Base-by-base conservation (phyloP, 2,888 invertebrate genomes). In the Lepeophtheirus nordmannii region DNA sequence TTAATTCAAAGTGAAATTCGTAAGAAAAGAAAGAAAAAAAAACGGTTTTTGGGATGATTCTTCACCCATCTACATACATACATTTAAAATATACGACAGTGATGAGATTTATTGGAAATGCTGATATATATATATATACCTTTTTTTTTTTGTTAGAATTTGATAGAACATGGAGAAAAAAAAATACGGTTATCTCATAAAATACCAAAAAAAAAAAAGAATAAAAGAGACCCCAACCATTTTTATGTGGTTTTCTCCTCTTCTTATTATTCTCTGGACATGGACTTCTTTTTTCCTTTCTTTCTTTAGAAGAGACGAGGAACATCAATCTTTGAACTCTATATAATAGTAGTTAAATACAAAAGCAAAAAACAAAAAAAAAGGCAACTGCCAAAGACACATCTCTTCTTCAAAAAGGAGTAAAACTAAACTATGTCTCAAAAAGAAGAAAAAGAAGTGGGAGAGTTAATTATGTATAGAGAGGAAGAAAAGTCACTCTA, bases 161-260 rank as follows among this genome's bases (percentile, higher is more conserved):
- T 17, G 17, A 46, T 14, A 17, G 53, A 46, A 46, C n/a, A 46
- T n/a, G 17, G 53, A 46, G 17, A 46, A 46, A 46, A 46, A 17
- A 46, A 46, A 46, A 46, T 46, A 46, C 53, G 53, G 53, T 46
- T 46, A 46, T 46, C 53, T 46, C 53, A 46, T 46, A 46, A 46
- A 46, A 46, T 30, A 30, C 30, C 2, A 30, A 30, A 30, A 30
- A 30, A 30, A 30, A 30, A 30, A 30, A 30, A 30, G 7, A 30
- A 30, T 5, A 30, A 30, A 30, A 30, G 30, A 30, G 30, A 30
- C 30, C 30, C 53, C 17, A 17, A 46, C 53, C 53, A 46, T 46
- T 46, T 46, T 46, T 46, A 46, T 46, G 53, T 46, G 53, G 53
- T 46, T 46, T 46, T 46, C 53, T 46, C 53, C 53, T 46, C 17